Evolutionary conservation across 1,140 invertebrate genomes (phyloP).

Genomic region (Lineus longissimus): DNA sequence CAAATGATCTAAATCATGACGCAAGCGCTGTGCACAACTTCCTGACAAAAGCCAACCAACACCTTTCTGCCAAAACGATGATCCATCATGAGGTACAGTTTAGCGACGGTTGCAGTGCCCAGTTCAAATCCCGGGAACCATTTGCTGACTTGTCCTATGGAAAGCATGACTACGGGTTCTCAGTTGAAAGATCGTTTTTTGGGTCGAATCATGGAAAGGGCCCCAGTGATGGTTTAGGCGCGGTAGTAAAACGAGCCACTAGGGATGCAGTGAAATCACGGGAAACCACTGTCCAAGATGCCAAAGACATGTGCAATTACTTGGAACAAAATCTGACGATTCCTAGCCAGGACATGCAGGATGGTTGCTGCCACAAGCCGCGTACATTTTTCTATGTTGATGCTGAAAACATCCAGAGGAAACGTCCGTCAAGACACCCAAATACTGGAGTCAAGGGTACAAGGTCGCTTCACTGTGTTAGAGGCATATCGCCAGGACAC

Average conservation of each 20-base stretch:
- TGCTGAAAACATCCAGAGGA: no score
- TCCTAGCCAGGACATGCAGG: no score
- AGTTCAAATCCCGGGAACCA: slow-evolving; percentile 22
- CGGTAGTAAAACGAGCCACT: slow-evolving; percentile 16
- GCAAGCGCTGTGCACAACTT: slow-evolving; percentile 17
- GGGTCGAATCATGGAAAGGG: slow-evolving; percentile 23
- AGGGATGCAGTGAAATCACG: slow-evolving; percentile 9
- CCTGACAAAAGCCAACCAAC: not conserved
- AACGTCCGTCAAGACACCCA: no score
- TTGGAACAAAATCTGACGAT: not conserved
- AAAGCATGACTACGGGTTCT: not conserved
- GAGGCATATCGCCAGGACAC: no score
- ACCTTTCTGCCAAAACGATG: slow-evolving; percentile 8
- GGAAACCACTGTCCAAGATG: not conserved
- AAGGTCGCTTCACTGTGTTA: no score
- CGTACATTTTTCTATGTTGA: no score
- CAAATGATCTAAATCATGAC: slow-evolving; percentile 22
- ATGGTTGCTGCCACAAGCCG: no score
- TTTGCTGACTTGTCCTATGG: slow-evolving; percentile 13
- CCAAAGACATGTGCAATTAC: slow-evolving; percentile 16
- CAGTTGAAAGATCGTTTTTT: slow-evolving; percentile 17
- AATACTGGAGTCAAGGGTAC: no score
- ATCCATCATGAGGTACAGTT: slow-evolving; percentile 15
- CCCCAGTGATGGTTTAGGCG: slow-evolving; percentile 20
- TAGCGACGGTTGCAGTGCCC: slow-evolving; percentile 20